These are phyloP conservation scores for Eristalinus aeneus DNA, from an alignment of 2,888 invertebrate genomes.

Conservation along the genomic window DNA sequence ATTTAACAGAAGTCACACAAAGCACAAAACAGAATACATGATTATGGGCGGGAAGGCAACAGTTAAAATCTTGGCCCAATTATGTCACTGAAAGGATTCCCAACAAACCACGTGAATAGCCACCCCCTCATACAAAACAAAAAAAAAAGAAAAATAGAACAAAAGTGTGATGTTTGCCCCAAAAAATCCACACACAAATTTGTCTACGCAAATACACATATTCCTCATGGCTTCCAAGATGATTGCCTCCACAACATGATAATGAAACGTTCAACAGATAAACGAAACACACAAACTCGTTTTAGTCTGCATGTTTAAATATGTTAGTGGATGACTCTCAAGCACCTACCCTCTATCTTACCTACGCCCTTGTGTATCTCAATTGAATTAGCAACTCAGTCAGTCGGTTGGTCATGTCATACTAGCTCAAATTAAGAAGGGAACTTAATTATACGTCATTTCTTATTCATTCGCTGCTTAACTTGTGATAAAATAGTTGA, in stretches of 20 bases:
- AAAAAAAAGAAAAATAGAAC: neutral
- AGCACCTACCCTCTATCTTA: neutral
- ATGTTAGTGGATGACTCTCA: neutral
- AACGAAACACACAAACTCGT: neutral
- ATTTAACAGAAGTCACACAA: neutral
- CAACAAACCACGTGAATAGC: neutral
- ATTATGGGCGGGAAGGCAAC: neutral
- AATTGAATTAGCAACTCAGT: neutral
- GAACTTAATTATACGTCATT: neutral
- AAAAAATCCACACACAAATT: neutral
- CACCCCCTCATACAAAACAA: neutral
- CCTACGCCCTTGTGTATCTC: neutral
- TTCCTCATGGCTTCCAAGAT: neutral
- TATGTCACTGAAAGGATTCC: neutral
- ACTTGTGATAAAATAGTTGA: constrained; percentile 24
- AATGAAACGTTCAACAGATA: neutral
- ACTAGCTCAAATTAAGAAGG: constrained; percentile 1
- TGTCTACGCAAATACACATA: constrained; percentile 8
- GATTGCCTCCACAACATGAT: neutral
- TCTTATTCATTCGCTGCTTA: neutral
- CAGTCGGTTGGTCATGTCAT: neutral
- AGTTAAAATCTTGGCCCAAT: neutral
- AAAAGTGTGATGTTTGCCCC: constrained; percentile 27
- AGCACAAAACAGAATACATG: neutral
- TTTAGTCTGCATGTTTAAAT: neutral